phyloP scores from a whole-genome alignment of 2,797 vertebrate genomes.

The Otolemur crassicaudatus region DNA sequence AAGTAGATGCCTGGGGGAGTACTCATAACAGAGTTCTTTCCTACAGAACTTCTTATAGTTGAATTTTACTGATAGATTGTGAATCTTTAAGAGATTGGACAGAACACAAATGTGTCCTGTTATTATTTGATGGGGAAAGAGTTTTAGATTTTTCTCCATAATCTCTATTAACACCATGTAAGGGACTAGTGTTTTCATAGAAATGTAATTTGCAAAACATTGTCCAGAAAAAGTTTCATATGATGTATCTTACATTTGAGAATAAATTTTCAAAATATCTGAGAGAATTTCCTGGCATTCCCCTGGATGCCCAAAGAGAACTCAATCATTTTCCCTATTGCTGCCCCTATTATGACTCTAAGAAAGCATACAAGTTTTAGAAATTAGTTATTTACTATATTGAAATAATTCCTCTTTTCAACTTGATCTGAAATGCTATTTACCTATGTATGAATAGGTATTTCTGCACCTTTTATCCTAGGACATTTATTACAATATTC shows the following conservation, averaged over 20 bases:
- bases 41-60: background rate
- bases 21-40: background rate
- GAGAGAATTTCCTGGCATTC: background rate
- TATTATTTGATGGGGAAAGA: background rate
- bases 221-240: background rate
- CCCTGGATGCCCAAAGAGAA: background rate
- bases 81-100: background rate
- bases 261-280: background rate
- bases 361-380: background rate
- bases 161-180: background rate
- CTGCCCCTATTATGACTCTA: rapidly evolving
- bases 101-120: background rate
- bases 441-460: too few species aligned
- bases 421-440: too few species aligned
- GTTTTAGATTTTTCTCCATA: background rate
- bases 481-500: too few species aligned
- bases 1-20: background rate
- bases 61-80: background rate
- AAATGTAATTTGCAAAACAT: background rate
- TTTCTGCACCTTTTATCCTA: too few species aligned
- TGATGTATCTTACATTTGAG: background rate
- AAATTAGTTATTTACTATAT: background rate
- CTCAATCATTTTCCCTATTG: background rate
- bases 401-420: too few species aligned
- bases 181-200: background rate